Percentiles rank a stretch among this genome's conserved stretches.
Conservation (phyloP, 2,113 vertebrate genomes). For the Cyphomyrus plagiostoma region DNA sequence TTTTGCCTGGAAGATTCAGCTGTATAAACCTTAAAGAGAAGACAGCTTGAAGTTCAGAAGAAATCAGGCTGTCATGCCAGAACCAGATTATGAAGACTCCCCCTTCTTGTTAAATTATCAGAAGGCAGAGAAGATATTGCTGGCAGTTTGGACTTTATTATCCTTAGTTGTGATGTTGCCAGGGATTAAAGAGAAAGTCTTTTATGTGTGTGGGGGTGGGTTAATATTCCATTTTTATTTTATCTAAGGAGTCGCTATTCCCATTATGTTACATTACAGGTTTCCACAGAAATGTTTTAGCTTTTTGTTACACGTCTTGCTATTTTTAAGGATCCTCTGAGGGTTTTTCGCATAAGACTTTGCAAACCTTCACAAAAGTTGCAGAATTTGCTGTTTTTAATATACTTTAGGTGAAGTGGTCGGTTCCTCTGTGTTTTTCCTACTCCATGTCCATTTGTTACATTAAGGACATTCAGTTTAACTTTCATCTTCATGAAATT, state of each 20-base stretch:
- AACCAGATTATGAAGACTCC: constrained; percentile 21
- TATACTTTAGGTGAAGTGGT: neutral
- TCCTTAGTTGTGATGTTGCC: constrained; percentile 18
- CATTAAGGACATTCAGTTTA: constrained; percentile 1
- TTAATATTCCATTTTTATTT: neutral
- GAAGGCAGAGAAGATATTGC: constrained; percentile 14
- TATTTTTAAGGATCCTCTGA: constrained; percentile 13
- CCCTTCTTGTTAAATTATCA: constrained; percentile 9
- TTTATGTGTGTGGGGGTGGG: neutral
- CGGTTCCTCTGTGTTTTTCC: neutral
- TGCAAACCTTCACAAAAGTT: neutral
- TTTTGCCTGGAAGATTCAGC: neutral
- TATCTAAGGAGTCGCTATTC: constrained; percentile 2
- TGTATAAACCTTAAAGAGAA: neutral
- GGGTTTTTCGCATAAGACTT: neutral
- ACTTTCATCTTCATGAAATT: neutral
- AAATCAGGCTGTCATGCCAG: constrained; percentile 4
- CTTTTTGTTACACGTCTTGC: neutral
- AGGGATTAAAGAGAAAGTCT: neutral
- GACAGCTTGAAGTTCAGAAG: neutral
- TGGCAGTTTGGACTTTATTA: constrained; percentile 16
- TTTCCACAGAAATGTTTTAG: neutral
- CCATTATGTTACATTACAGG: neutral
- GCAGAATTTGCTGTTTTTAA: neutral
- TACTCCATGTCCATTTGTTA: neutral